Evolutionary conservation across 1,140 invertebrate genomes (phyloP).

Genomic region (Brachionus koreanus): DNA sequence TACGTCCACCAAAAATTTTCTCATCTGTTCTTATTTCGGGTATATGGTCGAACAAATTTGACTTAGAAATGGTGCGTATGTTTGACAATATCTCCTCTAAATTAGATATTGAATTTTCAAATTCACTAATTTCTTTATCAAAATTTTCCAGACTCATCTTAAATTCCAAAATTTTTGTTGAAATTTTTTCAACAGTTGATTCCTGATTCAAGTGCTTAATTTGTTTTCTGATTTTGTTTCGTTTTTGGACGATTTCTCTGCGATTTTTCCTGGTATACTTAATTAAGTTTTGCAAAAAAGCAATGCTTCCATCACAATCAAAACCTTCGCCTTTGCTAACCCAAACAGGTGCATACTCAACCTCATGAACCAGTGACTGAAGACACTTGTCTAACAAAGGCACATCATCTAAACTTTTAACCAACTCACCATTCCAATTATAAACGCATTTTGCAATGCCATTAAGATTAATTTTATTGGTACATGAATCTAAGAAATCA

Average conservation of each 20-base stretch:
- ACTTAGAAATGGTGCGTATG: not conserved
- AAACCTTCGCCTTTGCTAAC: conserved; percentile 56
- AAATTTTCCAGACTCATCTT: conserved; percentile 4
- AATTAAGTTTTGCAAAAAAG: conserved; percentile 51
- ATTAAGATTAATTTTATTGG: not conserved
- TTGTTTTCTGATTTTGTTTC: not conserved
- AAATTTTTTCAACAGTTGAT: not conserved
- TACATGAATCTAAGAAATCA: conserved; percentile 6
- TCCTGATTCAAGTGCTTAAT: not conserved
- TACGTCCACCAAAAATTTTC: conserved; percentile 21
- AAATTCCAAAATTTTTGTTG: not conserved
- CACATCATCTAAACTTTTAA: not conserved
- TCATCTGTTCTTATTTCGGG: not conserved
- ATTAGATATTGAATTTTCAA: not conserved
- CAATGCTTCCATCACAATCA: conserved; percentile 51
- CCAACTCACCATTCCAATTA: conserved; percentile 26
- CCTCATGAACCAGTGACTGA: conserved; percentile 49
- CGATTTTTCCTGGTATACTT: conserved; percentile 50
- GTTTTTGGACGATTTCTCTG: conserved; percentile 48
- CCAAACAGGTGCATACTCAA: conserved; percentile 57
- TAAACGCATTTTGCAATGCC: conserved; percentile 23
- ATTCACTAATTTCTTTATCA: not conserved
- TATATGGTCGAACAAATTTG: not conserved
- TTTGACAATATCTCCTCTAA: conserved; percentile 5
- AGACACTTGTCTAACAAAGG: conserved; percentile 47